These are phyloP conservation scores for Pectinophora gossypiella DNA, from an alignment of 1,140 invertebrate species.

Conservation along the genomic window DNA sequence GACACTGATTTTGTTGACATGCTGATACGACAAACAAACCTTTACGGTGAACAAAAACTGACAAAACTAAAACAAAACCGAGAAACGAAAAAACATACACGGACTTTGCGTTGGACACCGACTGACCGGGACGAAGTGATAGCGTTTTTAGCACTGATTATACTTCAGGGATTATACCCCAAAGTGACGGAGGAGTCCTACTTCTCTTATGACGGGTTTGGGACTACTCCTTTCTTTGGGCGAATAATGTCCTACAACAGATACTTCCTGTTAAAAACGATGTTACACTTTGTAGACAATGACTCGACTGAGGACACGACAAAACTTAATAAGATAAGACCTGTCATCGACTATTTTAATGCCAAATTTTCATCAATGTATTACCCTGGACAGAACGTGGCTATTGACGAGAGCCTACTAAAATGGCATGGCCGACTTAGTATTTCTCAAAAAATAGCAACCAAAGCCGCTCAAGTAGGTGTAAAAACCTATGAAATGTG, in stretches of 20 bases:
- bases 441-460: slow-evolving; percentile 1
- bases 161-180: no score
- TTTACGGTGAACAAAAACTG: no score
- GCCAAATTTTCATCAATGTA: slow-evolving; percentile 16
- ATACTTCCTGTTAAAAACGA: slow-evolving; percentile 15
- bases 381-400: slow-evolving; percentile 17
- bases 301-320: slow-evolving; percentile 3
- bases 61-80: no score
- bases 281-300: slow-evolving; percentile 21
- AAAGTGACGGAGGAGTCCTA: no score
- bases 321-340: slow-evolving; percentile 24
- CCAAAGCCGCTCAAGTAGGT: slow-evolving; percentile 19
- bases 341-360: slow-evolving; percentile 22
- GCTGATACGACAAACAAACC: no score
- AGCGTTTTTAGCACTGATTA: no score
- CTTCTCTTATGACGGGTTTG: no score
- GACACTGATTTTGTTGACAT: no score
- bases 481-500: slow-evolving; percentile 30
- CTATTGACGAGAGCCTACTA: slow-evolving; percentile 19
- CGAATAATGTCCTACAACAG: slow-evolving; percentile 12
- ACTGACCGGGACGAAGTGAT: no score
- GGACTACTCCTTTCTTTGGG: slow-evolving; percentile 18
- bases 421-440: slow-evolving; percentile 24
- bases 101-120: no score
- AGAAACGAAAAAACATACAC: no score